A percentile compares a stretch with the other conserved stretches of the same genome.
These are phyloP conservation scores for Catharus bicknelli DNA, from an alignment of 2,113 vertebrate genomes.

Conservation along the genomic window DNA sequence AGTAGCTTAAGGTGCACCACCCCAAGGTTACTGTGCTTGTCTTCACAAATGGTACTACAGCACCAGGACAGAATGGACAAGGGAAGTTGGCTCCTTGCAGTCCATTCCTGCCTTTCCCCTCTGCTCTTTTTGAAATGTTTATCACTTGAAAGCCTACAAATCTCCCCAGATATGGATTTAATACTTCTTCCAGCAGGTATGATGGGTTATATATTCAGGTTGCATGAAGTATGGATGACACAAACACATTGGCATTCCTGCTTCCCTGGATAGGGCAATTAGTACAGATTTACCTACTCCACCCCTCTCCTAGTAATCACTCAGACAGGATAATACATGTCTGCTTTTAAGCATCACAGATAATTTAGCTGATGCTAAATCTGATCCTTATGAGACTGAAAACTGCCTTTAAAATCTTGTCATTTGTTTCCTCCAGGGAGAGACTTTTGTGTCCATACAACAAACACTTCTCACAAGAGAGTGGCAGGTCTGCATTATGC, in stretches of 20 bases:
- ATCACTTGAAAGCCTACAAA: background rate
- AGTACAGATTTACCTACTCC: background rate
- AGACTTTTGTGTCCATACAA: background rate
- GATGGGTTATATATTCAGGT: background rate
- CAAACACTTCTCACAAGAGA: background rate
- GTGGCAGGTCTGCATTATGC: background rate
- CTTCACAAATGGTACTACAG: background rate
- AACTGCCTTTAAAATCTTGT: background rate
- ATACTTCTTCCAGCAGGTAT: background rate
- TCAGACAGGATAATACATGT: slow-evolving; percentile 14
- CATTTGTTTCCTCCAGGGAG: background rate
- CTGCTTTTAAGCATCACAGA: background rate
- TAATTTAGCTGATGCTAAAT: background rate
- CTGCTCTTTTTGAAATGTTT: background rate
- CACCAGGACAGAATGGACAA: background rate
- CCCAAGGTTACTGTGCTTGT: background rate
- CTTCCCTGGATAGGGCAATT: background rate
- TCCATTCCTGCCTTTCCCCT: background rate
- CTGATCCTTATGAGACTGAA: background rate
- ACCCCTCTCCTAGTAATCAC: background rate
- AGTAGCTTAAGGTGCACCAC: background rate
- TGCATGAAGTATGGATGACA: background rate
- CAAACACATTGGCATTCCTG: background rate
- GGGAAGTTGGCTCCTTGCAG: background rate
- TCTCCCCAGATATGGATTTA: background rate